Evolutionary conservation across 2,113 vertebrate genomes (phyloP), one percentile per base, ranked within the genome.

Genomic region (Dasypus novemcinctus): DNA sequence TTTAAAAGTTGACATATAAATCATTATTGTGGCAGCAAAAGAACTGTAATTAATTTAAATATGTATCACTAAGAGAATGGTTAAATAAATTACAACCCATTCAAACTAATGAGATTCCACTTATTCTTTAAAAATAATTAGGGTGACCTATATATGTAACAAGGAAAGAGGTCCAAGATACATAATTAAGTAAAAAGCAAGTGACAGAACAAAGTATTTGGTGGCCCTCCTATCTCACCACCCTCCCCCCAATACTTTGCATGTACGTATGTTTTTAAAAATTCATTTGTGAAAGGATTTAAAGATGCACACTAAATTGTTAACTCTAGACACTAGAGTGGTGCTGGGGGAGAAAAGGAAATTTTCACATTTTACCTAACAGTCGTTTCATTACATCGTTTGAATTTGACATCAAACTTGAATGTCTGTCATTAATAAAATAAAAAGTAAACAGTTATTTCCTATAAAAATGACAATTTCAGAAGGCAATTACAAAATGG

Each of bases 401-500:
- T 52, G 31, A 82, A 41, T 87, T 97, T 81, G 49, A 85, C 66
- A 75, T 23, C 52, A 43, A 92, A 64, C 4, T 46, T 84, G 87
- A 46, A 64, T 27, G 38, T 87, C 85, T 90, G 61, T 63, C 76
- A 66, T 84, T n/a, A 72, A 74, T 80, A 71, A 52, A 54, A 6
- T 54, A 54, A 86, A 59, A 82, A 74, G 5, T 31, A 38, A 66
- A 69, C 7, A 43, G 7, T 68, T 61, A 71, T 63, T 95, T 84
- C 66, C 81, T 92, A 90, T 31, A 63, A 94, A 94, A 96, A 85
- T 75, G 52, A 88, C 63, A 90, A 85, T 91, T 79, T 36, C 64
- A 74, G 59, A 59, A 83, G 27, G 31, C n/a, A 81, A 97, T 66
- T 27, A 89, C 63, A 92, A 74, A 68, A 43, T 1, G 1, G 10